Percentiles rank a stretch among this genome's conserved stretches.
phyloP scores from a whole-genome alignment of 2,797 vertebrate species.

The Cercopithecus mitis region DNA sequence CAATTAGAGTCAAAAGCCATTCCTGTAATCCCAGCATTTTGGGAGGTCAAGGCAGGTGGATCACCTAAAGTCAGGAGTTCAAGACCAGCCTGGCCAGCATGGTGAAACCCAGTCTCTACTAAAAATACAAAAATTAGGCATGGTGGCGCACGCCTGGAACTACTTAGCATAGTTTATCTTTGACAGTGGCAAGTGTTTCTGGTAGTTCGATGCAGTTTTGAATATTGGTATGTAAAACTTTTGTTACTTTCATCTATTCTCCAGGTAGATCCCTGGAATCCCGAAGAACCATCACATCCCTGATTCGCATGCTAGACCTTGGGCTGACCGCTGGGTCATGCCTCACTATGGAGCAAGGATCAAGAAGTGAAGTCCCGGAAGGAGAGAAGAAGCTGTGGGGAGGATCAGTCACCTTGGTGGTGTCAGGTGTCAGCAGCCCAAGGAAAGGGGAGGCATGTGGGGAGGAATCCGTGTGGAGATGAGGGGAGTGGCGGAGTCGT shows the following conservation, averaged over 20 bases:
- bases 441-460: neutral
- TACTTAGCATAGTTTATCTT: too few relatives aligned
- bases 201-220: neutral
- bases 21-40: too few relatives aligned
- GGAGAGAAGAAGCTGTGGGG: neutral
- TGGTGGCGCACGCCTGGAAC: neutral
- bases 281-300: neutral
- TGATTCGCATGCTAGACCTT: neutral
- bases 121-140: neutral
- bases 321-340: neutral
- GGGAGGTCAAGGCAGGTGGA: too few relatives aligned
- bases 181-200: neutral
- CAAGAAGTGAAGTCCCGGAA: neutral
- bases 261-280: too few relatives aligned
- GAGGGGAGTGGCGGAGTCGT: rapidly evolving
- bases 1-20: neutral
- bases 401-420: neutral
- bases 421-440: rapidly evolving
- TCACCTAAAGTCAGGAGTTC: too few relatives aligned
- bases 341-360: neutral
- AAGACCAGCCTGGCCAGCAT: too few relatives aligned
- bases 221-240: neutral
- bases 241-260: neutral
- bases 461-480: neutral
- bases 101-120: too few relatives aligned